phyloP scores from a whole-genome alignment of 2,113 vertebrate genomes.

The Calidris pugnax region DNA sequence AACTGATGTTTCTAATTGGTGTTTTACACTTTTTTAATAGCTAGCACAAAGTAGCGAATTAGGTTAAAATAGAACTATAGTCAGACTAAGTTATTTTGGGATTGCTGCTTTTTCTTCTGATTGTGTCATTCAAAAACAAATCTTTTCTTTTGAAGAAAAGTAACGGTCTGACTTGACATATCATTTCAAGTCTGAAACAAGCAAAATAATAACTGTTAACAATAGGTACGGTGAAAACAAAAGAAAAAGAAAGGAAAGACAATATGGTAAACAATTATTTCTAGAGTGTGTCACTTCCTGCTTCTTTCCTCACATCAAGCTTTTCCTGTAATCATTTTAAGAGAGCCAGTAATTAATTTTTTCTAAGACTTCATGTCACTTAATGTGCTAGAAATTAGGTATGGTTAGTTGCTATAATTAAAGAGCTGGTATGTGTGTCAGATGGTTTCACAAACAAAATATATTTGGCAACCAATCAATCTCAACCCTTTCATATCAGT shows the following conservation, averaged over 20 bases:
- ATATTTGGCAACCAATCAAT: neutral
- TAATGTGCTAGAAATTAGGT: neutral
- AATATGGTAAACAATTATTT: neutral
- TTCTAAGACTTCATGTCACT: neutral
- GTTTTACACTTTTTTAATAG: neutral
- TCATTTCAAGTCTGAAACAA: neutral
- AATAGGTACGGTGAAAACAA: neutral
- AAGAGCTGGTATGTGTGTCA: neutral
- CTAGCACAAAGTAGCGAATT: neutral
- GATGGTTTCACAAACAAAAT: neutral
- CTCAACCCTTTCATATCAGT: neutral
- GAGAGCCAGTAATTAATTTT: neutral
- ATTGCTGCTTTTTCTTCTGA: neutral
- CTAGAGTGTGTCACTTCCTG: neutral
- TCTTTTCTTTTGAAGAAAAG: neutral
- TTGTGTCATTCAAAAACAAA: neutral
- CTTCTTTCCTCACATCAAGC: neutral
- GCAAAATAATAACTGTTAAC: neutral
- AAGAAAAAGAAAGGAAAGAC: neutral
- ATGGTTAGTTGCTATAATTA: neutral
- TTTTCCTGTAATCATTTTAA: neutral
- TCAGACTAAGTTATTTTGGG: neutral
- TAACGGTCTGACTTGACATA: neutral
- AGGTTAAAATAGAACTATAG: neutral
- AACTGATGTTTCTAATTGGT: neutral